Base-by-base conservation (phyloP, 2,888 invertebrate species). In the Strigamia transsilvanica region DNA sequence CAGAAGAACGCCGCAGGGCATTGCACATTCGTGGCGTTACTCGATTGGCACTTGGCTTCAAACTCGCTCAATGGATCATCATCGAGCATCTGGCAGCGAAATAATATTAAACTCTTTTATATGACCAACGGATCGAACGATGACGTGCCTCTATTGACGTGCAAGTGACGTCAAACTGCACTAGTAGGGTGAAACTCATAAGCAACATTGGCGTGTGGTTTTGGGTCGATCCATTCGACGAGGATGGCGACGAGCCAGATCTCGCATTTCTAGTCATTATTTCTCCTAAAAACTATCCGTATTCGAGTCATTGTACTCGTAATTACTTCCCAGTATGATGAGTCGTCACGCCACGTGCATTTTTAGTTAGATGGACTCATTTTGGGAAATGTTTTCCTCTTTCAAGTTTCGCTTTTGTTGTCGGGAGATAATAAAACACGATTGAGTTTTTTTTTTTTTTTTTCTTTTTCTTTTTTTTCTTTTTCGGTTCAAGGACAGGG, bases 71-170 rank as follows among this genome's bases (percentile, higher is more conserved):
- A 46, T 46, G 12, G 46, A 46, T 46, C 15, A 61, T 6, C 61
- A 61, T 61, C 21, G 18, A 73, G 27, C 73, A 73, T 73, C 73
- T 73, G 73, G 73, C 32, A 32, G 4, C n/a, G n/a, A 18, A 56
- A 18, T 73, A 2, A 27, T 32, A 32, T 66, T 12, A 73, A 73
- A 27, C 73, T 73, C 73, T 32, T 73, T 73, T 73, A 73, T 73
- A 73, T 15, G 73, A 73, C 73, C 32, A 12, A 10, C 32, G 15
- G 73, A 32, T 73, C 73, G 73, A 73, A 73, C 32, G 73, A 27
- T 73, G 73, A 73, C 73, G 73, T 73, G 73, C 10, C 9, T 73
- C 73, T 73, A 73, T 73, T 73, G 73, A 73, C 73, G 73, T 73
- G 32, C 27, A 73, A 73, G 23, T 73, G 73, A 73, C 73, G 73